Evolutionary conservation across 2,113 vertebrate genomes (phyloP).

Genomic region (Hemicordylus capensis): DNA sequence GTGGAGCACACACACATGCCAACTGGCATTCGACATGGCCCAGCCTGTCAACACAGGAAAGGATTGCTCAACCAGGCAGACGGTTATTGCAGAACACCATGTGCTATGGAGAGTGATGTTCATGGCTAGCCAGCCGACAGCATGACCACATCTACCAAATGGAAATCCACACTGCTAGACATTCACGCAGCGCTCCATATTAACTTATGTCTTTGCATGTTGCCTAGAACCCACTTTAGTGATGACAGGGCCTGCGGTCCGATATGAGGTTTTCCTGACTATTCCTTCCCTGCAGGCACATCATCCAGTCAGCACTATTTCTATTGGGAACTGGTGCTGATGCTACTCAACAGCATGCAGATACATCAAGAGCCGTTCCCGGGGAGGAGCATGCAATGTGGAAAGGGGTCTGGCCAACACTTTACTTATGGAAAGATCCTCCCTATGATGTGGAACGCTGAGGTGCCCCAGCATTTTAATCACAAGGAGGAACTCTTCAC

Average conservation of each 20-base stretch:
- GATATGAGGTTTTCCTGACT: not conserved
- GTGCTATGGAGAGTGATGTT: fast-evolving
- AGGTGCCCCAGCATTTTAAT: too few relatives aligned
- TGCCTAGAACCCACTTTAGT: slow-evolving; percentile 4
- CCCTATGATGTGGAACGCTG: too few relatives aligned
- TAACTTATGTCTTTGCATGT: not conserved
- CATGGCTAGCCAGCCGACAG: slow-evolving; percentile 14
- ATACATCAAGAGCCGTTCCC: not conserved
- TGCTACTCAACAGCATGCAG: not conserved
- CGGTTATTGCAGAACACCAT: fast-evolving
- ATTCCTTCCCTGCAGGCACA: not conserved
- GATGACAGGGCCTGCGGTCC: not conserved
- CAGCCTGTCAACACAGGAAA: not conserved
- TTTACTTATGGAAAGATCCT: too few relatives aligned
- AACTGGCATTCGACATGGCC: not conserved
- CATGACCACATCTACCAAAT: fast-evolving
- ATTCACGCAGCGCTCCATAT: not conserved
- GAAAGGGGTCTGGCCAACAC: not conserved
- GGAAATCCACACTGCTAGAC: not conserved
- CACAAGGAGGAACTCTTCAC: too few relatives aligned
- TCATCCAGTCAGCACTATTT: not conserved
- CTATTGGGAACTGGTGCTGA: not conserved
- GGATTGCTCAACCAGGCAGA: not conserved
- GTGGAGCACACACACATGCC: slow-evolving; percentile 8
- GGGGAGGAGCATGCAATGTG: not conserved